Conservation (phyloP, 2,888 invertebrate genomes). For the Osmoderma eremita region DNA sequence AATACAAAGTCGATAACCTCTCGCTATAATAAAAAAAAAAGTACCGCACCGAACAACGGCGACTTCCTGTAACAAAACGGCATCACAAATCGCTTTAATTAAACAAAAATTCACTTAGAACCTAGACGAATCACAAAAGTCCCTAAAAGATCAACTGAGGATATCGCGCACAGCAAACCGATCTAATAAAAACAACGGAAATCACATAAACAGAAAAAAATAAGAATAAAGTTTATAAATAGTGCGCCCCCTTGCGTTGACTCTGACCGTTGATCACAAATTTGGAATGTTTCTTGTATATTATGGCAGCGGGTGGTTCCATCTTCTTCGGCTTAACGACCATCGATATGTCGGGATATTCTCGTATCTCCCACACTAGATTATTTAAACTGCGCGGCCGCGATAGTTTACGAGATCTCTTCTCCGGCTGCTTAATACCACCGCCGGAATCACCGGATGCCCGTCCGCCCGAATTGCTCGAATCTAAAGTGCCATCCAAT, state of each 20-base stretch:
- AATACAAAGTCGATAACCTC: conserved; percentile 32
- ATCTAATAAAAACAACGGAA: conserved; percentile 41
- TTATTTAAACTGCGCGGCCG: conserved; percentile 88
- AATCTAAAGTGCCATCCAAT: conserved; percentile 81
- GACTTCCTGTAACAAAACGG: conserved; percentile 38
- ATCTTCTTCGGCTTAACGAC: conserved; percentile 58
- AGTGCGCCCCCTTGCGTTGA: conserved; percentile 51
- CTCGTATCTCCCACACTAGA: conserved; percentile 79
- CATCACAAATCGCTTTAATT: conserved; percentile 39
- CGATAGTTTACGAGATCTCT: conserved; percentile 81
- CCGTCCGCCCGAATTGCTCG: conserved; percentile 87
- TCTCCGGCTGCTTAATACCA: conserved; percentile 82
- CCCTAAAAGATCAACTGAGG: conserved; percentile 27
- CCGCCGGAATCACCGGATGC: conserved; percentile 84
- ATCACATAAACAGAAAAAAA: conserved; percentile 46
- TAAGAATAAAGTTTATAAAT: conserved; percentile 46
- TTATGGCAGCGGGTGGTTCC: conserved; percentile 61
- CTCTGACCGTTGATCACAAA: conserved; percentile 48
- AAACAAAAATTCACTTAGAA: conserved; percentile 39
- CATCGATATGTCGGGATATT: conserved; percentile 61
- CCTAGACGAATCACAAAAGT: conserved; percentile 40
- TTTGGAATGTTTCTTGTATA: conserved; percentile 52
- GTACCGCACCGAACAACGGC: conserved; percentile 30
- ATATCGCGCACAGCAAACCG: conserved; percentile 22
- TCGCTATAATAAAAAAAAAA: conserved; percentile 17